Conservation (phyloP, 2,888 invertebrate species). For the Meiosimyza platycephala region DNA sequence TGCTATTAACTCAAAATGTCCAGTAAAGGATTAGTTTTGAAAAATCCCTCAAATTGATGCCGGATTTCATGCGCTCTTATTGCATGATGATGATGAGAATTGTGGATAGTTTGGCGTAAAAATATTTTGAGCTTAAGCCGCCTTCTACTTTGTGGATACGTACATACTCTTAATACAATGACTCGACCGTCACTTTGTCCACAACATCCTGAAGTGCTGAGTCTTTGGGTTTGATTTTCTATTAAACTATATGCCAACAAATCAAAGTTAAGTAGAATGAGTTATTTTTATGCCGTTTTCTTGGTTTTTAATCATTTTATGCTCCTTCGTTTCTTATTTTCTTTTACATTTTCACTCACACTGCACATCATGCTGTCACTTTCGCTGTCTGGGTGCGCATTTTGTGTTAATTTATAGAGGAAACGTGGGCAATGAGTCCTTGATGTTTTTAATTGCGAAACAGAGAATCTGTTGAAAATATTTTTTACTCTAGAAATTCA, state of each 20-base stretch:
- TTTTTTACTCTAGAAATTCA: no score
- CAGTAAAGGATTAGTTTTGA: slow-evolving; percentile 25
- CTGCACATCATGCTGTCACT: background rate
- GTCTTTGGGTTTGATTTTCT: slow-evolving; percentile 26
- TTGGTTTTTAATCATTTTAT: slow-evolving; percentile 26
- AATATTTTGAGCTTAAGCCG: background rate
- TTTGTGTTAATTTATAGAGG: no score
- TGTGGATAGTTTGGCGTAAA: slow-evolving; percentile 12
- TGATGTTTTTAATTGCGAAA: no score
- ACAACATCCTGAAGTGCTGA: no score
- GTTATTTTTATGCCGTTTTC: slow-evolving; percentile 12
- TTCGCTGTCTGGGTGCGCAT: slow-evolving; percentile 2
- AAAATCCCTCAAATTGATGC: slow-evolving; percentile 23
- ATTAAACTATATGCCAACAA: slow-evolving; percentile 34
- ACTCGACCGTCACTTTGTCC: no score
- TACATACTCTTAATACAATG: no score
- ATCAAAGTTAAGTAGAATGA: slow-evolving; percentile 34
- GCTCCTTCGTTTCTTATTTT: background rate
- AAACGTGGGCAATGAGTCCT: no score
- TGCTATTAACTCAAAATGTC: slow-evolving; percentile 32
- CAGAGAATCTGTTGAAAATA: no score
- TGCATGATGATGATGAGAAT: background rate
- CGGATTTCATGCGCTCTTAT: slow-evolving; percentile 20
- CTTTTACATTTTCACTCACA: no score
- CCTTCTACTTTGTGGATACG: no score